Conservation (phyloP, 2,888 invertebrate species). For the Morpho helenor region DNA sequence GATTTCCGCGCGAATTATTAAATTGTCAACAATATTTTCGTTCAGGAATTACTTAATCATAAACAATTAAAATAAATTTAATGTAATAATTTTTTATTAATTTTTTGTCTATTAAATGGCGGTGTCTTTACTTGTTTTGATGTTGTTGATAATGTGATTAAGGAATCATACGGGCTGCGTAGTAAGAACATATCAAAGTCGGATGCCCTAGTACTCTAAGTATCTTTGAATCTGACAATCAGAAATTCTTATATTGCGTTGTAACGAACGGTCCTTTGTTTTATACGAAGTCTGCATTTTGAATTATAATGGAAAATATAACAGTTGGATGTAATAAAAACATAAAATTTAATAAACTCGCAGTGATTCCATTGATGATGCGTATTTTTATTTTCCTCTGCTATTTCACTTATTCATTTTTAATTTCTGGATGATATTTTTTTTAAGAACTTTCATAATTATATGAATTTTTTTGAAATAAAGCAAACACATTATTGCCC, state of each 20-base stretch:
- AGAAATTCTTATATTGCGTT: slow-evolving; percentile 39
- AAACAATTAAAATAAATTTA: background rate
- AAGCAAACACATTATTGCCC: too few relatives aligned
- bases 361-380: slow-evolving; percentile 75
- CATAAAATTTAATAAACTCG: slow-evolving; percentile 74
- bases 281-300: slow-evolving; percentile 49
- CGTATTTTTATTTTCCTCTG: slow-evolving; percentile 48
- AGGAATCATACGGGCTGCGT: slow-evolving; percentile 69
- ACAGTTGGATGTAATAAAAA: slow-evolving; percentile 74
- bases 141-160: slow-evolving; percentile 77
- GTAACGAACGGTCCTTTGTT: slow-evolving; percentile 50
- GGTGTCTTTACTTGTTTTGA: slow-evolving; percentile 74
- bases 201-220: slow-evolving; percentile 74
- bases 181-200: slow-evolving; percentile 70
- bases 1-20: slow-evolving; percentile 15
- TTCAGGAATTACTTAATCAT: slow-evolving; percentile 18
- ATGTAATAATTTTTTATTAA: slow-evolving; percentile 20
- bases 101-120: slow-evolving; percentile 40
- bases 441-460: too few relatives aligned
- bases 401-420: too few relatives aligned
- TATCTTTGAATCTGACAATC: slow-evolving; percentile 70
- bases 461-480: too few relatives aligned
- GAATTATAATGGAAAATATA: slow-evolving; percentile 61
- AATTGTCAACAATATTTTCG: slow-evolving; percentile 13
- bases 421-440: too few relatives aligned